These are phyloP conservation scores for Sphaerodactylus townsendi DNA, from an alignment of 2,113 vertebrate species.

Conservation along the genomic window DNA sequence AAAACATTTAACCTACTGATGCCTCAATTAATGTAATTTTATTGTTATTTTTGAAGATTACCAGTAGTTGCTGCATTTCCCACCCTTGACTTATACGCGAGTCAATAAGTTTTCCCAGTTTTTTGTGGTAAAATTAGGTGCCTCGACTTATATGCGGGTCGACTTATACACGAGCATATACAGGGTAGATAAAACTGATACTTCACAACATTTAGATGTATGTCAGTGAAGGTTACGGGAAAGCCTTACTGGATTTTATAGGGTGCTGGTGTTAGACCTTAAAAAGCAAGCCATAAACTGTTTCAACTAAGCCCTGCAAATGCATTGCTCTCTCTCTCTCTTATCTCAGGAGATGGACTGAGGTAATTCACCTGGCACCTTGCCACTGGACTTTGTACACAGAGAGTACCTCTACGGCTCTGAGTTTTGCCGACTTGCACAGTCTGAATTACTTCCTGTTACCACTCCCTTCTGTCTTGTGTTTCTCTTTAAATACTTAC, in stretches of 20 bases:
- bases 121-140: no score
- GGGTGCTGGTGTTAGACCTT: slow-evolving; percentile 2
- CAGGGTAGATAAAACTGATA: background rate
- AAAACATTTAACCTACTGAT: no score
- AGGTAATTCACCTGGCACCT: slow-evolving; percentile 47
- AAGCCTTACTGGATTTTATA: background rate
- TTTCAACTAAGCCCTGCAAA: background rate
- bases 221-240: background rate
- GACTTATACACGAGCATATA: no score
- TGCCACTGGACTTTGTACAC: slow-evolving; percentile 29
- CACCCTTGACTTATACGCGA: no score
- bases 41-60: no score
- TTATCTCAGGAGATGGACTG: slow-evolving; percentile 32
- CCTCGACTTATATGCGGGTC: no score
- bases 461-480: background rate
- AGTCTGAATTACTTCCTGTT: slow-evolving; percentile 45
- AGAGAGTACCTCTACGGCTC: slow-evolving; percentile 1
- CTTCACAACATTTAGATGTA: background rate
- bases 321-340: slow-evolving; percentile 27
- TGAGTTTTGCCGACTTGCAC: background rate
- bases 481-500: background rate
- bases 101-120: no score
- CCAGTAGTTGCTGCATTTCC: no score
- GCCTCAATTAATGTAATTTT: no score
- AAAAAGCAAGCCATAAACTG: background rate